Conservation (phyloP, 2,888 invertebrate genomes). For the Trachelus iudaicus region DNA sequence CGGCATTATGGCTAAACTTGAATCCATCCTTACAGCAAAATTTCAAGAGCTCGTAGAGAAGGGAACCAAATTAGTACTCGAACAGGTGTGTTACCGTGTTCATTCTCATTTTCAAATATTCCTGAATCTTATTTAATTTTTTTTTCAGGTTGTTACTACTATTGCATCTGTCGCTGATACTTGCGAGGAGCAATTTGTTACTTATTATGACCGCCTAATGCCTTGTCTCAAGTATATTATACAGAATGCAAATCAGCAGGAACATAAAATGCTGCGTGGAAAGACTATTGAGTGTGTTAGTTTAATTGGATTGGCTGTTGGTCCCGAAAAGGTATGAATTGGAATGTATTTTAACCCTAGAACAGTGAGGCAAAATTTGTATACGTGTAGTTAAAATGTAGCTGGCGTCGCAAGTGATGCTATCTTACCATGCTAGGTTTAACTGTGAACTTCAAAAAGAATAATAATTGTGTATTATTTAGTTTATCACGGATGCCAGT, state of each 20-base stretch:
- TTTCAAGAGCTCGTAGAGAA: slow-evolving; percentile 94
- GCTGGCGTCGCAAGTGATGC: too few species aligned
- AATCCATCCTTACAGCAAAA: slow-evolving; percentile 88
- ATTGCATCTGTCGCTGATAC: slow-evolving; percentile 99
- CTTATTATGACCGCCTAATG: slow-evolving; percentile 91
- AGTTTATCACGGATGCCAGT: slow-evolving; percentile 90
- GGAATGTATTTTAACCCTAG: not conserved
- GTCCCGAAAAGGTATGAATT: slow-evolving; percentile 72
- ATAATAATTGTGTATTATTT: slow-evolving; percentile 24
- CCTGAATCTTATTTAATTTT: not conserved
- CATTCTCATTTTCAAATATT: not conserved
- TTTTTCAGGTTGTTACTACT: slow-evolving; percentile 85
- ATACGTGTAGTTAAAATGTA: not conserved
- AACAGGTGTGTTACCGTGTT: slow-evolving; percentile 73
- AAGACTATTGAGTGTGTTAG: slow-evolving; percentile 99
- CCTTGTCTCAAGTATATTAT: slow-evolving; percentile 98
- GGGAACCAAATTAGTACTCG: slow-evolving; percentile 95
- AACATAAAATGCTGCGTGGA: slow-evolving; percentile 91
- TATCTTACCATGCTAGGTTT: too few species aligned
- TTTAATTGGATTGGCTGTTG: slow-evolving; percentile 91
- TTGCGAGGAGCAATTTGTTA: slow-evolving; percentile 93
- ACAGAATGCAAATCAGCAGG: slow-evolving; percentile 88
- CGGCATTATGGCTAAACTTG: slow-evolving; percentile 90
- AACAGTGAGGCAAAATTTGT: not conserved
- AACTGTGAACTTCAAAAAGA: not conserved